phyloP scores from a whole-genome alignment of 1,140 invertebrate genomes.

The Andrena cerasifolii region DNA sequence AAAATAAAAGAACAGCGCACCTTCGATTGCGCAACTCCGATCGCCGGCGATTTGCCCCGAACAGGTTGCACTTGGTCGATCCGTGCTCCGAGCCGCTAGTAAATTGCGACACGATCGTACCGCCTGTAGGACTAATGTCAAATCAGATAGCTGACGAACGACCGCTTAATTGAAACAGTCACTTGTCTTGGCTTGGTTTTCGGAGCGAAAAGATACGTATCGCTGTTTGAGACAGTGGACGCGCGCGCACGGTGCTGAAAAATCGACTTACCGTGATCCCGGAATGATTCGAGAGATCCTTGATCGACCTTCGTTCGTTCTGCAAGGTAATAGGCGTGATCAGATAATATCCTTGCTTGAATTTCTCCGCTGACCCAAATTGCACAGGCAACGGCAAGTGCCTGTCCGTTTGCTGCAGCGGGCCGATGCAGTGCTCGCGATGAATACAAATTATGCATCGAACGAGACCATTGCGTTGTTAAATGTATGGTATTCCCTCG shows the following conservation, averaged over 20 bases:
- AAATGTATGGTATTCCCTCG: too few species aligned
- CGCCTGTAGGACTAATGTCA: conserved; percentile 12
- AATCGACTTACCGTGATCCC: neutral
- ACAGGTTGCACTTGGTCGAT: conserved; percentile 41
- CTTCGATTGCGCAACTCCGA: conserved; percentile 13
- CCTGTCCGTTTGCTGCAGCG: neutral
- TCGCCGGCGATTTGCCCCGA: neutral
- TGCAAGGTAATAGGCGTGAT: conserved; percentile 17
- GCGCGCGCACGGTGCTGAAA: neutral
- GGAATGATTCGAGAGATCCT: conserved; percentile 1
- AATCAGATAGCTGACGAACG: neutral
- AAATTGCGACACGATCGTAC: conserved; percentile 29
- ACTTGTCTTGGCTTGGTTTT: conserved; percentile 14
- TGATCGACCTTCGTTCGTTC: conserved; percentile 32
- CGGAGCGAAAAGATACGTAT: conserved; percentile 41
- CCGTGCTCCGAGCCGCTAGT: neutral
- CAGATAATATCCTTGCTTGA: conserved; percentile 6
- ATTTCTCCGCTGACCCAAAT: neutral
- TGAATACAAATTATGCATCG: neutral
- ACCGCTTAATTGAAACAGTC: conserved; percentile 21
- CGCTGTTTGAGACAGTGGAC: neutral
- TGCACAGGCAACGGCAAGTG: neutral
- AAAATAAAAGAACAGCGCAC: neutral
- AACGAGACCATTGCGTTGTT: too few species aligned
- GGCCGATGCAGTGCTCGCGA: neutral